These are phyloP conservation scores for Tachuris rubrigastra DNA, from an alignment of 2,113 vertebrate species.

Conservation along the genomic window DNA sequence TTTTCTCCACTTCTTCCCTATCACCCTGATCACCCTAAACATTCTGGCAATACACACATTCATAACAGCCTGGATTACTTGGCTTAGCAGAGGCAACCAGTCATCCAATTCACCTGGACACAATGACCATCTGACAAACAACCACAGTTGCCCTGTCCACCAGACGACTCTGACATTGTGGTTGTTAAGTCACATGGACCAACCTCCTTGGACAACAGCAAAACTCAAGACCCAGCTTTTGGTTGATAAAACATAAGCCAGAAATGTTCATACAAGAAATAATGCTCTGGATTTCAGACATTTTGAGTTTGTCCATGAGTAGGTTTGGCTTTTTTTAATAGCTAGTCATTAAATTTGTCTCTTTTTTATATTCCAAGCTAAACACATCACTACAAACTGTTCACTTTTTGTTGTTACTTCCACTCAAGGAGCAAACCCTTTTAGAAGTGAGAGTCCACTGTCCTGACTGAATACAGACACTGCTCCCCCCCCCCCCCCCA, in stretches of 20 bases:
- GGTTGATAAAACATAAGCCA: not conserved
- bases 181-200: no score
- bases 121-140: accelerated
- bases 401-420: not conserved
- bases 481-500: accelerated
- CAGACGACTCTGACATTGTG: not conserved
- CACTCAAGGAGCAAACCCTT: not conserved
- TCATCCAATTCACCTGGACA: not conserved
- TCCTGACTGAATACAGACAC: not conserved
- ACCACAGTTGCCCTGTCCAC: accelerated
- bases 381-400: not conserved
- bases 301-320: not conserved
- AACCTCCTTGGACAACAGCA: not conserved
- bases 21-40: not conserved
- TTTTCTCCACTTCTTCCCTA: not conserved
- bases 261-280: not conserved
- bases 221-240: not conserved
- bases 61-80: not conserved
- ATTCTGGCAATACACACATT: not conserved
- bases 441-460: not conserved
- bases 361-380: not conserved
- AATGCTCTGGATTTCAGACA: not conserved
- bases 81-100: not conserved
- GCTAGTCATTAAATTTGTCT: not conserved
- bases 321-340: not conserved